Base-by-base conservation (phyloP, 2,888 invertebrate genomes). In the Scaeva pyrastri region DNA sequence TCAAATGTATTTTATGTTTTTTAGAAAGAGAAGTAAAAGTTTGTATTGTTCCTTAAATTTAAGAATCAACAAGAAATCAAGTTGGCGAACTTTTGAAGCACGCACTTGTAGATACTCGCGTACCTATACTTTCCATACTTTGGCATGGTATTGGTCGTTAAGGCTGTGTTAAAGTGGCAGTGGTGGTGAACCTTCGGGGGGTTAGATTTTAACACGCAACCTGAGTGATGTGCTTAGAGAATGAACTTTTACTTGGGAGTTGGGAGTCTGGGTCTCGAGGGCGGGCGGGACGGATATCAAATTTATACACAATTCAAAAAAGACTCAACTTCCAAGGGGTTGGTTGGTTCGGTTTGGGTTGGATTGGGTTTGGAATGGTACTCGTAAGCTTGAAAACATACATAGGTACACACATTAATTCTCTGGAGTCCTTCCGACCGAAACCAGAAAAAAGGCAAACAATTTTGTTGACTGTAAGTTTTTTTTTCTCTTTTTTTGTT, bases 151-250 rank as follows among this genome's bases (percentile, higher is more conserved):
- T 8, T 48, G 52, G 68, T 52, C 68, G 68, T 56, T 48, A 60
- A 19, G 19, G 4, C 3, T 55, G 60, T 71, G 26, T 12, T 31
- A 36, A 26, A 52, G n/a, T 21, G 62, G 41, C 8, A 5, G 12
- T 11, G 11, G 23, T 5, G 50, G 36, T 68, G 19, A 31, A 48
- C 48, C 19, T 66, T 66, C 16, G 2, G 50, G 71, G 31, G 48
- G 52, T 62, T 50, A 64, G 72, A 73, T 73, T 64, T 50, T 55
- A 80, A 73, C 81, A 85, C 81, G 76, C 72, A 68, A 55, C 72
- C 73, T 70, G 80, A 85, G 76, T 85, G 85, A 85, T 85, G 43
- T 76, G 75, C 72, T 76, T 19, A 41, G 43, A 71, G 80, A 52
- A 68, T 68, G 39, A 50, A 71, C 62, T 64, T 68, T 72, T 21